Conservation (phyloP, 1,140 invertebrate species). For the Zaprionus africanus region DNA sequence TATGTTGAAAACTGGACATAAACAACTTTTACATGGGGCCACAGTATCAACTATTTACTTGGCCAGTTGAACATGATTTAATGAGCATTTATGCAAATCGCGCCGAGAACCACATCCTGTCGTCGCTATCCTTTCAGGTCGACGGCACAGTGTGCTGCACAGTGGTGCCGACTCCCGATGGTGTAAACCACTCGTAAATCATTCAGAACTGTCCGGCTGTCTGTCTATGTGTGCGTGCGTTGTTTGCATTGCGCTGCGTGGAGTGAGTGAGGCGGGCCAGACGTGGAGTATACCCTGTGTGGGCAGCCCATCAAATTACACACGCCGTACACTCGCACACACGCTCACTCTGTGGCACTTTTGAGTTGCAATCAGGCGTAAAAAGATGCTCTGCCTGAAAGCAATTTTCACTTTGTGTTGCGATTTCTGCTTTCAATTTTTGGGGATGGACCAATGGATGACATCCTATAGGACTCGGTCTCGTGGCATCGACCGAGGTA, state of each 20-base stretch:
- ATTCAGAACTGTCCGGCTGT: slow-evolving; percentile 34
- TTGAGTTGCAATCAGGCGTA: slow-evolving; percentile 78
- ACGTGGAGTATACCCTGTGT: slow-evolving; percentile 14
- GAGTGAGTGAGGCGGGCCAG: slow-evolving; percentile 12
- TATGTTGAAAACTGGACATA: slow-evolving; percentile 65
- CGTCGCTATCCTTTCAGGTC: slow-evolving; percentile 10
- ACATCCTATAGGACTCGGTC: not conserved
- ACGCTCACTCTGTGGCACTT: slow-evolving; percentile 33
- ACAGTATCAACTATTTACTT: slow-evolving; percentile 17
- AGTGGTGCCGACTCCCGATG: slow-evolving; percentile 1
- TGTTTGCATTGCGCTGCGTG: slow-evolving; percentile 31
- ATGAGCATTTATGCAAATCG: slow-evolving; percentile 80
- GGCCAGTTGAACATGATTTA: slow-evolving; percentile 68
- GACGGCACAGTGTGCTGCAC: slow-evolving; percentile 1
- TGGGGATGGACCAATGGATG: not conserved
- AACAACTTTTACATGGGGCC: slow-evolving; percentile 43
- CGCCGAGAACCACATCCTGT: slow-evolving; percentile 43
- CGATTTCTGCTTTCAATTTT: not conserved
- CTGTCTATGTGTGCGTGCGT: not conserved
- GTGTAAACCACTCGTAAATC: slow-evolving; percentile 73
- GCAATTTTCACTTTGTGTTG: slow-evolving; percentile 76
- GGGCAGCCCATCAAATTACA: slow-evolving; percentile 37
- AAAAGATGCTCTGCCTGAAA: slow-evolving; percentile 72
- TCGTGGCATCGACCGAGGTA: not conserved
- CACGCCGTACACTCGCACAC: slow-evolving; percentile 11